Evolutionary conservation across 1,140 invertebrate species (phyloP).

Genomic region (Magallana gigas): DNA sequence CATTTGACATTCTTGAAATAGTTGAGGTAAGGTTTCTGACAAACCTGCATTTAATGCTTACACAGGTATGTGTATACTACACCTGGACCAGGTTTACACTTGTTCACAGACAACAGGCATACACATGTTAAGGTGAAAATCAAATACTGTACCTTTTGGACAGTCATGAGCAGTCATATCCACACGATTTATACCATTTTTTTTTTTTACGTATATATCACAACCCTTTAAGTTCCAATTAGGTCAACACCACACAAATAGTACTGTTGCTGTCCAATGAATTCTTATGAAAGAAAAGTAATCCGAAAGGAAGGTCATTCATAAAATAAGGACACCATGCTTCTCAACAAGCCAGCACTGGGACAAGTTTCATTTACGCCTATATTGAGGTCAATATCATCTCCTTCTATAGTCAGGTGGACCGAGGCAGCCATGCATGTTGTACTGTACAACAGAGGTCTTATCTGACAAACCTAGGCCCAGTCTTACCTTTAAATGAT

Average conservation of each 20-base stretch:
- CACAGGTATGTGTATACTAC: too few species aligned
- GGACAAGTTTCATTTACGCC: too few species aligned
- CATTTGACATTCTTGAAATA: conserved; percentile 12
- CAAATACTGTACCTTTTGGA: too few species aligned
- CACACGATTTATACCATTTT: too few species aligned
- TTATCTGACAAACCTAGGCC: conserved; percentile 11
- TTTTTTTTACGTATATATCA: not conserved
- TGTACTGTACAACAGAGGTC: conserved; percentile 5
- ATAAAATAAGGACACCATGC: not conserved
- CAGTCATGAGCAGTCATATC: too few species aligned
- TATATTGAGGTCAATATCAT: not conserved
- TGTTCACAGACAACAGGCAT: too few species aligned
- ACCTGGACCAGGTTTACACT: too few species aligned
- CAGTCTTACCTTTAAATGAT: conserved; percentile 19
- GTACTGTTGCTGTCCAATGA: not conserved
- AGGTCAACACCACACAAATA: not conserved
- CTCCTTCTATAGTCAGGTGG: not conserved
- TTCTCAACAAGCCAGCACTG: not conserved
- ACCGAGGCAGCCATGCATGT: not conserved
- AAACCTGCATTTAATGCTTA: not conserved
- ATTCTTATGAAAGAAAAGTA: not conserved
- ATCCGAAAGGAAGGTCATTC: conserved; percentile 9
- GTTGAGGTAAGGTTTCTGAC: not conserved
- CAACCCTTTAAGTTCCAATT: not conserved
- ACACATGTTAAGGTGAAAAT: too few species aligned